phyloP scores from a whole-genome alignment of 2,888 invertebrate genomes.

The Conchocele bisecta region DNA sequence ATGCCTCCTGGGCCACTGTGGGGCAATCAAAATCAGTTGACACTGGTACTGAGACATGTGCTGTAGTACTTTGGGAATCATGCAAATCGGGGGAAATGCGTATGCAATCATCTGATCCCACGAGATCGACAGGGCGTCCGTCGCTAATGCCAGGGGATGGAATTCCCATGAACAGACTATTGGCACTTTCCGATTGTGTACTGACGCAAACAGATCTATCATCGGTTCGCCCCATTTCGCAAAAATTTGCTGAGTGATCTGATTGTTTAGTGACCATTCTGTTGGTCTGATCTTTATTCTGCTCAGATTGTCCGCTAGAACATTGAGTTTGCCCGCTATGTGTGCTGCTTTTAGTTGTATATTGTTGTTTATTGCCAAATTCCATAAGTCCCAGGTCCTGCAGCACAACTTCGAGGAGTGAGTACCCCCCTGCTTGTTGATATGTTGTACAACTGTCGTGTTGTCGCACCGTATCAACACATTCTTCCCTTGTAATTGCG shows the following conservation, averaged over 20 bases:
- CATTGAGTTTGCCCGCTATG: slow-evolving; percentile 17
- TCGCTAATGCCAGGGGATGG: slow-evolving; percentile 20
- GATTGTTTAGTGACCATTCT: slow-evolving; percentile 29
- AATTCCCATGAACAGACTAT: slow-evolving; percentile 38
- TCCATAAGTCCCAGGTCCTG: slow-evolving; percentile 29
- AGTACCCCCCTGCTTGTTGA: slow-evolving; percentile 46
- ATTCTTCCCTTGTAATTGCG: slow-evolving; percentile 1
- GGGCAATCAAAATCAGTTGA: slow-evolving; percentile 37
- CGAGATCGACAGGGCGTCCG: slow-evolving; percentile 46
- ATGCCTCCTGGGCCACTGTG: slow-evolving; percentile 33
- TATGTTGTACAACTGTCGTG: slow-evolving; percentile 37
- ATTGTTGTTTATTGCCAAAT: slow-evolving; percentile 2
- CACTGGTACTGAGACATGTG: slow-evolving; percentile 12
- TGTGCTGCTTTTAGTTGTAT: slow-evolving; percentile 30
- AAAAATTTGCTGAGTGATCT: slow-evolving; percentile 19
- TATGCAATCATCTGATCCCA: slow-evolving; percentile 46
- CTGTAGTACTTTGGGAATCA: slow-evolving; percentile 42
- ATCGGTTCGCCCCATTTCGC: background rate
- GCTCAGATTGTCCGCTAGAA: slow-evolving; percentile 19
- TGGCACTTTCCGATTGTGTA: slow-evolving; percentile 17
- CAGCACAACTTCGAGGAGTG: slow-evolving; percentile 28
- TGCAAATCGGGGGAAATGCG: slow-evolving; percentile 44
- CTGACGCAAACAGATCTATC: slow-evolving; percentile 45
- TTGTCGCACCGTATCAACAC: slow-evolving; percentile 36
- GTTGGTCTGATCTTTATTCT: slow-evolving; percentile 5